phyloP scores from a whole-genome alignment of 2,797 vertebrate species.

The Acanthopagrus latus region DNA sequence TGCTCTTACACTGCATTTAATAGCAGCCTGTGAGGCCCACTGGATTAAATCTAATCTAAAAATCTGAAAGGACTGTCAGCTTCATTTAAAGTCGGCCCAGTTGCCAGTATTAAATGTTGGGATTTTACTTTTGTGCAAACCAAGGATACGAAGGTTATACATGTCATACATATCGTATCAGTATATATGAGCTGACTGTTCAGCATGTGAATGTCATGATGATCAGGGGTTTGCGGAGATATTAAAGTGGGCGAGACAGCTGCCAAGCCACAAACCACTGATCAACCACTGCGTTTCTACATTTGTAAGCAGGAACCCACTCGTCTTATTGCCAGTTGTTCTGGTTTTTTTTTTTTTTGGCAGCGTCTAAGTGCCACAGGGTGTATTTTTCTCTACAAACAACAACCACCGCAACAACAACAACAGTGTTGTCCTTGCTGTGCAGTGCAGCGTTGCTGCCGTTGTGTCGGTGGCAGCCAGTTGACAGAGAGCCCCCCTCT shows the following conservation, averaged over 20 bases:
- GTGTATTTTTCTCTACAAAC: constrained; percentile 34
- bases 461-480: constrained; percentile 8
- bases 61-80: not conserved
- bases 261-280: no score
- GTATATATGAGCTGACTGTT: no score
- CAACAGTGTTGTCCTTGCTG: constrained; percentile 10
- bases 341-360: constrained; percentile 10
- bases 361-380: not conserved
- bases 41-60: not conserved
- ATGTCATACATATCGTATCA: no score
- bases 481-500: constrained; percentile 64
- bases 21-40: not conserved
- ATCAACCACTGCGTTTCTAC: no score
- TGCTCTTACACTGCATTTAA: not conserved
- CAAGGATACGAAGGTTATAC: no score
- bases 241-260: no score
- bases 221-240: no score
- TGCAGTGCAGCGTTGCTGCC: constrained; percentile 5
- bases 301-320: no score
- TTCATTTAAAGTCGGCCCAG: not conserved
- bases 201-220: no score
- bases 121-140: no score
- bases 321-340: not conserved
- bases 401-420: constrained; percentile 9
- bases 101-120: no score